A percentile compares a stretch with the other conserved stretches of the same genome.
Conservation (phyloP, 2,797 vertebrate genomes). For the Novumbra hubbsi region DNA sequence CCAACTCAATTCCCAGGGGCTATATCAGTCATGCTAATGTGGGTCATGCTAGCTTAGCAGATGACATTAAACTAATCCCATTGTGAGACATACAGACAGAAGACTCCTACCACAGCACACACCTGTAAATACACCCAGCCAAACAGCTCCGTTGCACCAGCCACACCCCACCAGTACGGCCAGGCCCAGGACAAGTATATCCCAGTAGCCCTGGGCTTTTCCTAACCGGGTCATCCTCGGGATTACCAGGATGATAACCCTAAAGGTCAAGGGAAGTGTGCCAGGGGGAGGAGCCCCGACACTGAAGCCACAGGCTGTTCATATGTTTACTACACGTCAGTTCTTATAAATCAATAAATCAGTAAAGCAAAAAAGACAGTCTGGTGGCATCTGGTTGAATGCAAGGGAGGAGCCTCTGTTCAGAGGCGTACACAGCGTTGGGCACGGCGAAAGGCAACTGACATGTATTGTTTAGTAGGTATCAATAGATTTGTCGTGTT, state of each 20-base stretch:
- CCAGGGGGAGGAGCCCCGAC: constrained; percentile 66
- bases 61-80: background rate
- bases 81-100: constrained; percentile 2
- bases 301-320: constrained; percentile 44
- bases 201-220: constrained; percentile 49
- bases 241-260: constrained; percentile 74
- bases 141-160: background rate
- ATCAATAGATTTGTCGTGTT: no score
- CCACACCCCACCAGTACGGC: constrained; percentile 8
- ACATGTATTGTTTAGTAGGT: no score
- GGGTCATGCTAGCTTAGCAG: background rate
- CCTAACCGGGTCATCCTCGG: constrained; percentile 56
- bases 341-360: constrained; percentile 19
- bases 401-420: background rate
- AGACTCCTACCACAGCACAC: background rate
- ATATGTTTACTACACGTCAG: constrained; percentile 54
- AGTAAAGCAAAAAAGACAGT: constrained; percentile 15
- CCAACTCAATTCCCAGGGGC: background rate
- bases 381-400: constrained; percentile 11
- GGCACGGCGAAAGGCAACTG: no score
- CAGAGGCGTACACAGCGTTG: no score
- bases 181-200: constrained; percentile 42
- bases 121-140: background rate
- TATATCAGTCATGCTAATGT: constrained; percentile 4
- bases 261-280: constrained; percentile 76